Base-by-base conservation (phyloP, 2,888 invertebrate species). In the Ectobius pallidus region DNA sequence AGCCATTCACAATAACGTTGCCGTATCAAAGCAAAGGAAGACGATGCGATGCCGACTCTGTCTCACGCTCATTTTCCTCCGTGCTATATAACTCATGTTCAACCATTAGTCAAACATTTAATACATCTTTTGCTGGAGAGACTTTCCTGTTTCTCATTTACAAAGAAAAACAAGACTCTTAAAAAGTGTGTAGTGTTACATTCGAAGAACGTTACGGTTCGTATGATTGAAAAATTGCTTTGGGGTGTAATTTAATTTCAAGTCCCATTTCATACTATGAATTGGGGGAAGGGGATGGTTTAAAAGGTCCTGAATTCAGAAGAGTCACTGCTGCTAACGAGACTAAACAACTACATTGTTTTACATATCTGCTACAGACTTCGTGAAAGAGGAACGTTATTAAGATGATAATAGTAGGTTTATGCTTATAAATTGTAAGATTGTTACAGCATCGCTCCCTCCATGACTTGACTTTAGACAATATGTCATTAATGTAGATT, bases 81-180 rank as follows among this genome's bases (percentile, higher is more conserved):
- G 11, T 25, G 9, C 52, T 14, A 25, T 22, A 2, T 52, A 52
- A 52, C 22, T 58, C 58, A 30, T 30, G 30, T 30, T 30, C 27
- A 25, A 58, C 16, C 58, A 58, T 58, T 58, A n/a, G 58, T 58
- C 58, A 58, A 58, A 58, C 58, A 58, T 58, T 58, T 58, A 25
- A 30, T 58, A n/a, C 30, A 16, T 55, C 55, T 55, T 55, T 55
- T 27, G 55, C 22, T 16, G 27, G 11, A 22, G 27, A 55, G n/a
- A 30, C n/a, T 14, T 25, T 52, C 39, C 14, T 20, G 11, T 16
- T 52, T 14, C 9, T n/a, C n/a, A n/a, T n/a, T n/a, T n/a, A n/a
- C n/a, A n/a, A n/a, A n/a, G n/a, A n/a, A n/a, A n/a, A n/a, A n/a
- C n/a, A n/a, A n/a, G n/a, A n/a, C n/a, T n/a, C n/a, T n/a, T n/a